A percentile compares a stretch with the other conserved stretches of the same genome.
These are phyloP conservation scores for Acrossocheilus fasciatus DNA, from an alignment of 2,797 vertebrate genomes.

Conservation along the genomic window DNA sequence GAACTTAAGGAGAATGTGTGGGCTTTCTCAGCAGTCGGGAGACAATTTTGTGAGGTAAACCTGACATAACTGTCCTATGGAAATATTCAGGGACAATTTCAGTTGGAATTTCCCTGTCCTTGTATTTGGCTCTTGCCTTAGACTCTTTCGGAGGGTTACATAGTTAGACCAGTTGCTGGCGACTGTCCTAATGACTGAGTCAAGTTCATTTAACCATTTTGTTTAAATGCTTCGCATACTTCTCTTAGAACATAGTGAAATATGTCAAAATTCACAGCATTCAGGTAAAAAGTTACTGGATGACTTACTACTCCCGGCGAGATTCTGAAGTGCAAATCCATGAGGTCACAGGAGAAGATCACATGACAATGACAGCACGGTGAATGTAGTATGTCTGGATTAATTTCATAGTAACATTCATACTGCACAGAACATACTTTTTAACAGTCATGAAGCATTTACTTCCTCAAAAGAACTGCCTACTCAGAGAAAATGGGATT, in stretches of 20 bases:
- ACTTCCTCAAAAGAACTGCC: neutral
- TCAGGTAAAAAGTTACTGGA: neutral
- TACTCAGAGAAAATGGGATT: neutral
- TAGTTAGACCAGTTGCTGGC: neutral
- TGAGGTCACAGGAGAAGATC: neutral
- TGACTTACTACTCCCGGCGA: neutral
- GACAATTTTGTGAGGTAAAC: neutral
- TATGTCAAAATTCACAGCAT: too few species aligned
- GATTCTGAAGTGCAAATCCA: neutral
- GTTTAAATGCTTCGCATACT: too few species aligned
- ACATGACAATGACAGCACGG: neutral
- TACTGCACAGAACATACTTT: neutral
- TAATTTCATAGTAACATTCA: neutral
- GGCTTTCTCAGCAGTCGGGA: neutral
- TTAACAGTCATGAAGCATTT: neutral
- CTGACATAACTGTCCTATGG: neutral
- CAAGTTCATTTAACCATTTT: neutral
- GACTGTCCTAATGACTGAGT: neutral
- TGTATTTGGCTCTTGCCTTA: neutral
- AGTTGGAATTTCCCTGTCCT: neutral
- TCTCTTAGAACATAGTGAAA: too few species aligned
- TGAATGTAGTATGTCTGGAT: neutral
- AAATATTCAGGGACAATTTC: neutral
- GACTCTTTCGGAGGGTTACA: neutral
- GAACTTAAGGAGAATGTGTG: constrained; percentile 1